These are phyloP conservation scores for Micromesistius poutassou DNA, from an alignment of 2,797 vertebrate genomes.

Conservation along the genomic window DNA sequence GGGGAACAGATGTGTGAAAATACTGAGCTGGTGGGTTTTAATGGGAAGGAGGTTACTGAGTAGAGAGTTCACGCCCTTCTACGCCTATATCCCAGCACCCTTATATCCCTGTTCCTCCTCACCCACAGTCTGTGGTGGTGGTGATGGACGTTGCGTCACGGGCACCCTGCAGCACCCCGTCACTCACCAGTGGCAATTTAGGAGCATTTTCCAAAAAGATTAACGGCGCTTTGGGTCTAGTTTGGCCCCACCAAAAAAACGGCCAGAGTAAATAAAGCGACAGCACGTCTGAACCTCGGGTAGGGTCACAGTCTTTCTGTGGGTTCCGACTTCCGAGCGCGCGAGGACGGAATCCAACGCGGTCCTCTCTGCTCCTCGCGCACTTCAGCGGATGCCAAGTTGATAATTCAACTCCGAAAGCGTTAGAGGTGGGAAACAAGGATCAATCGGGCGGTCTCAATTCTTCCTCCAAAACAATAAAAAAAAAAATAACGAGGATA, in stretches of 20 bases:
- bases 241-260: background rate
- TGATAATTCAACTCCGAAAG: constrained; percentile 25
- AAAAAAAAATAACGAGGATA: background rate
- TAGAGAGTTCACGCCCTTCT: constrained; percentile 70
- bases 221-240: background rate
- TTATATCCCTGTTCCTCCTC: constrained; percentile 40
- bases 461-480: background rate
- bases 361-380: constrained; percentile 14
- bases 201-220: background rate
- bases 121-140: background rate
- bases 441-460: background rate
- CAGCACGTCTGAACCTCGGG: constrained; percentile 26
- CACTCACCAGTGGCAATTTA: background rate
- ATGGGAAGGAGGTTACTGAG: constrained; percentile 36
- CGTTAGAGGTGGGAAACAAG: background rate
- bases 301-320: constrained; percentile 49
- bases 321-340: constrained; percentile 37
- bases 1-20: constrained; percentile 21
- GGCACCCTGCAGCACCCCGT: constrained; percentile 32
- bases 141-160: constrained; percentile 60
- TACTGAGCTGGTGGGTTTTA: constrained; percentile 6
- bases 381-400: constrained; percentile 36
- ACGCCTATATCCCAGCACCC: constrained; percentile 24
- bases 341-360: constrained; percentile 57
- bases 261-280: background rate